Percentiles rank a stretch among this genome's conserved stretches.
phyloP scores from a whole-genome alignment of 1,140 invertebrate genomes.

The Euborellia annulipes region DNA sequence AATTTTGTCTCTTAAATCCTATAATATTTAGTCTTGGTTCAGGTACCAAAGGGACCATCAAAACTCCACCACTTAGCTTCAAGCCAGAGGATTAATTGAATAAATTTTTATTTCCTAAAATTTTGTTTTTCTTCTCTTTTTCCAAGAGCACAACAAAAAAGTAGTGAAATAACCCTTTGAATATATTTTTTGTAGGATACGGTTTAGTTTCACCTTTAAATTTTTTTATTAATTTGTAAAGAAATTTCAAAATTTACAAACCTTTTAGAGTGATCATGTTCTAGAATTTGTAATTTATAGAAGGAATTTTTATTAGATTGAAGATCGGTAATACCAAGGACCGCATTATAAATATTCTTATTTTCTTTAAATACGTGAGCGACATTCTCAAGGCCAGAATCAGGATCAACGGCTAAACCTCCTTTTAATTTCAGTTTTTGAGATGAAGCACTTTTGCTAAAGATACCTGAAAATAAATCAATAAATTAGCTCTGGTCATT shows the following conservation, averaged over 20 bases:
- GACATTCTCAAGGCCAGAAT: slow-evolving; percentile 58
- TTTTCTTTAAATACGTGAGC: slow-evolving; percentile 61
- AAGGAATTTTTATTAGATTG: slow-evolving; percentile 78
- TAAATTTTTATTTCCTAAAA: too few relatives aligned
- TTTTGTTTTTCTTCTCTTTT: too few relatives aligned
- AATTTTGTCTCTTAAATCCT: too few relatives aligned
- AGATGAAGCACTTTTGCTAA: slow-evolving; percentile 36
- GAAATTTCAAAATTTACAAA: slow-evolving; percentile 22
- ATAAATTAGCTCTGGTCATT: too few relatives aligned
- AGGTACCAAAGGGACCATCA: too few relatives aligned
- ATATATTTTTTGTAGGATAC: neutral
- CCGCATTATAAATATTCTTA: slow-evolving; percentile 53
- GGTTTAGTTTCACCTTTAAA: neutral
- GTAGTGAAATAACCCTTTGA: neutral
- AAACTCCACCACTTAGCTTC: too few relatives aligned
- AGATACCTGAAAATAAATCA: neutral
- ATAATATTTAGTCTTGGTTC: too few relatives aligned
- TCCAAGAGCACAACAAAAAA: neutral
- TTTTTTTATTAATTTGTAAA: neutral
- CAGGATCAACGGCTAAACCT: slow-evolving; percentile 79
- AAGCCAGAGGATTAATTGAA: too few relatives aligned
- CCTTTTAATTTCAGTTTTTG: slow-evolving; percentile 72
- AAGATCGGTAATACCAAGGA: slow-evolving; percentile 74
- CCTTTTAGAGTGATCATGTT: slow-evolving; percentile 49
- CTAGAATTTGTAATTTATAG: slow-evolving; percentile 86